These are phyloP conservation scores for Platorchestia sp. DNA, from an alignment of 1,140 invertebrate species.

Conservation along the genomic window DNA sequence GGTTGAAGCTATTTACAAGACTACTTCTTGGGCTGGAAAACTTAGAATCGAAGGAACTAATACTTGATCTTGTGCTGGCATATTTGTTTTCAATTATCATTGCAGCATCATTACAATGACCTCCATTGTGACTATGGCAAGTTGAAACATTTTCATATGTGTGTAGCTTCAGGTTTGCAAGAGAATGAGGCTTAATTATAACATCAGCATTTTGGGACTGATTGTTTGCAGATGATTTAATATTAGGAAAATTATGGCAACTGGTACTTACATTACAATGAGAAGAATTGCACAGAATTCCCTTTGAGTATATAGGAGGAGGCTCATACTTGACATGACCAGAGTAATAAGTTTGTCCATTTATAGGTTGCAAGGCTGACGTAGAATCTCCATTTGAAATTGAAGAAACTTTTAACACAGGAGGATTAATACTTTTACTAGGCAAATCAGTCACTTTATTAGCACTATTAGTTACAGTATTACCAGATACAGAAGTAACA, in stretches of 20 bases:
- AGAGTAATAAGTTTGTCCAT: conserved; percentile 68
- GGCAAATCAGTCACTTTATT: background rate
- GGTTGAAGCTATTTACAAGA: conserved; percentile 69
- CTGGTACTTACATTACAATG: conserved; percentile 75
- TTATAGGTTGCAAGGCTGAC: conserved; percentile 56
- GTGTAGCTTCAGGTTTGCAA: conserved; percentile 63
- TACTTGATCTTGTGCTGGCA: conserved; percentile 73
- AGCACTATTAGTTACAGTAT: background rate
- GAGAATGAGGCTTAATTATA: conserved; percentile 62
- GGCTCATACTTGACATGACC: conserved; percentile 72
- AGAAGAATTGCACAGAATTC: conserved; percentile 68
- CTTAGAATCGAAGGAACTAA: conserved; percentile 74
- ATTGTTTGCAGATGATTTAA: conserved; percentile 59
- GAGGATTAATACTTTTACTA: background rate
- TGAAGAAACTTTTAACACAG: background rate
- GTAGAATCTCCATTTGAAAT: conserved; percentile 60
- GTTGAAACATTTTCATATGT: conserved; percentile 66
- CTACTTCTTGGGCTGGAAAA: conserved; percentile 74
- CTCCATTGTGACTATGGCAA: conserved; percentile 64
- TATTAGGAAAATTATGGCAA: conserved; percentile 71
- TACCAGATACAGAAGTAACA: conserved; percentile 67
- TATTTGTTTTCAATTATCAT: conserved; percentile 68
- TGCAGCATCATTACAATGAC: conserved; percentile 62
- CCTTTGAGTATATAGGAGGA: conserved; percentile 67
- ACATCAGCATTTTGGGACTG: conserved; percentile 62